Evolutionary conservation across 2,888 invertebrate genomes (phyloP), one percentile per base, ranked within the genome.

Genomic region (Perithous albicinctus): DNA sequence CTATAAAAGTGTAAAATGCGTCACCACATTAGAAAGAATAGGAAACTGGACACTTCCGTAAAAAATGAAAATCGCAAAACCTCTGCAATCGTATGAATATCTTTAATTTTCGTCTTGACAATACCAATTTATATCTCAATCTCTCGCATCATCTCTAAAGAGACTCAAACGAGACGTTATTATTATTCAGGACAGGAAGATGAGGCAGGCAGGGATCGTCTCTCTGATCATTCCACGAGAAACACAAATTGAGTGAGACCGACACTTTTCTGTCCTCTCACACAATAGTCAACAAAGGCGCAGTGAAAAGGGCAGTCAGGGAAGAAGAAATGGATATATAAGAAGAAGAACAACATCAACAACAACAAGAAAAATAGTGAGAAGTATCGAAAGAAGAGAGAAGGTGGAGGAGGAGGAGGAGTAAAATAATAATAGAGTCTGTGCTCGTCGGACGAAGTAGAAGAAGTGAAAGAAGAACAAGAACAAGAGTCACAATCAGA

Each of bases 381-480:
- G 48, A 69, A 59, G 29, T 43, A 38, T 32, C 63, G 54, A 63
- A 48, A 20, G 76, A 29, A 26, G 5, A 8, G n/a, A 41, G 38
- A 61, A 48, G 63, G 18, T 48, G 38, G 70, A 18, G 46, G 67
- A 26, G 41, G 15, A 67, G 82, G 70, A 78, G 78, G 78, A 82
- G 82, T 82, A 61, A 82, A 82, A 72, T 82, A 82, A 82, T 82
- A 82, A 82, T 82, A 82, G 82, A 78, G 82, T 82, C 78, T 59
- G 78, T 67, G 70, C 46, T 74, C 70, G 78, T 51, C 59, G 23
- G 41, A 70, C 59, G 54, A 54, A 76, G 72, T 61, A 66, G 70
- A 75, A 56, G 46, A 78, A 67, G 54, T 64, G 35, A 63, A 67
- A 29, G 38, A 56, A 75, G 73, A 72, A 67, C 64, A 78, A 75